A percentile compares a stretch with the other conserved stretches of the same genome.
These are phyloP conservation scores for Pseudochirops corinnae DNA, from an alignment of 2,797 vertebrate species.

Conservation along the genomic window DNA sequence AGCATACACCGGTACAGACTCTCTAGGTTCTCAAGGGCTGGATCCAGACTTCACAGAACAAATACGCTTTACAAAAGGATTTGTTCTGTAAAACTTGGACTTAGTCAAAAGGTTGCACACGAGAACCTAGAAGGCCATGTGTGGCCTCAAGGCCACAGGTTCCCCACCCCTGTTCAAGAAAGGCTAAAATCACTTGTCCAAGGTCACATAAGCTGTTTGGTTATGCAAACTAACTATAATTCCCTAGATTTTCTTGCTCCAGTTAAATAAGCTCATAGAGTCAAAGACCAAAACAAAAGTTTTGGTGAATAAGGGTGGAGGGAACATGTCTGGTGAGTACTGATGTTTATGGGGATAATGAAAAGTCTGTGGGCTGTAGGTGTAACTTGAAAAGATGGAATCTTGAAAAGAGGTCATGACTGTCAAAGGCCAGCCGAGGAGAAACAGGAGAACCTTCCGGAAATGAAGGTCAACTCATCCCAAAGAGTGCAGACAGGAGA, in stretches of 20 bases:
- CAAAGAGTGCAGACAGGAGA: background rate
- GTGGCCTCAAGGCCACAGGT: no score
- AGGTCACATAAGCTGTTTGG: background rate
- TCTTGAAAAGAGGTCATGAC: background rate
- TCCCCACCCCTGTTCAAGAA: background rate
- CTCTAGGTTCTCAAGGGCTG: background rate
- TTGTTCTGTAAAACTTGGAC: no score
- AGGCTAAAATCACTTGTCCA: background rate
- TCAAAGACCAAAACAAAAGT: background rate
- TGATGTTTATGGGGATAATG: background rate
- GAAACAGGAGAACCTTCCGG: background rate
- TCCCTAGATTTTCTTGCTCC: background rate
- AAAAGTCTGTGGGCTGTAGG: background rate
- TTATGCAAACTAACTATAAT: background rate
- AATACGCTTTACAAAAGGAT: no score
- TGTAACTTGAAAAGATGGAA: background rate
- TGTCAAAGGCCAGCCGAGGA: background rate
- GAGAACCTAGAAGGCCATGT: no score
- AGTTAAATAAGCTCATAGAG: background rate
- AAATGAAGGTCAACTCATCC: background rate
- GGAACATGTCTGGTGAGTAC: background rate
- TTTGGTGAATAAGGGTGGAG: background rate
- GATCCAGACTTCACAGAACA: no score
- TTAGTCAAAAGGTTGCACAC: no score
- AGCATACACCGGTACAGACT: background rate